Evolutionary conservation across 2,113 vertebrate genomes (phyloP).

Genomic region (Neolamprologus caudopunctatus): DNA sequence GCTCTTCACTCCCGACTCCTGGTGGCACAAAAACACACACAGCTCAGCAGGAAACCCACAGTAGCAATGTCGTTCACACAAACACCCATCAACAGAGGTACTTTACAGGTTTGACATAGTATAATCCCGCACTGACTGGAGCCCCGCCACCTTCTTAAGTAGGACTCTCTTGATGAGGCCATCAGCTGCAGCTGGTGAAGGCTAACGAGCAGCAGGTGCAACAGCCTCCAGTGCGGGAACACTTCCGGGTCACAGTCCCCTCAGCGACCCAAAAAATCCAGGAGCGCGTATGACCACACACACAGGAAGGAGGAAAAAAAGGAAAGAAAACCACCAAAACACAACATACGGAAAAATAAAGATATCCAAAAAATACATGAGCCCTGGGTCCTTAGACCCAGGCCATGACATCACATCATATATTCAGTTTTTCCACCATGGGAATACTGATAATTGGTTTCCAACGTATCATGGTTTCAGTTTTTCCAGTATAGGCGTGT

Average conservation of each 20-base stretch:
- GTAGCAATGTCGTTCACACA: neutral
- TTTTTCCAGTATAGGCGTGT: neutral
- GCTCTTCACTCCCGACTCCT: neutral
- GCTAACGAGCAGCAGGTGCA: neutral
- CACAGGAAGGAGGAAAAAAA: neutral
- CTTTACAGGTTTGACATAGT: neutral
- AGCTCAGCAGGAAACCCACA: neutral
- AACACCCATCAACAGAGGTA: neutral
- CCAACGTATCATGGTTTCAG: neutral
- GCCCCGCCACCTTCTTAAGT: neutral
- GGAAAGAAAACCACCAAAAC: neutral
- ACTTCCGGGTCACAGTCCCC: neutral
- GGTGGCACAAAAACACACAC: neutral
- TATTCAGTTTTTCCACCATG: neutral
- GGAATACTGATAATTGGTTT: neutral
- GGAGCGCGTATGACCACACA: neutral
- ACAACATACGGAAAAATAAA: neutral
- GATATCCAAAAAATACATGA: neutral
- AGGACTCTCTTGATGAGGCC: neutral
- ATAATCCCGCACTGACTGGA: neutral
- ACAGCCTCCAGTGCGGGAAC: neutral
- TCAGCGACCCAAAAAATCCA: fast-evolving
- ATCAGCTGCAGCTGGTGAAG: neutral
- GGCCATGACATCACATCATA: neutral
- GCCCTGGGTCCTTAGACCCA: neutral